Evolutionary conservation across 2,888 invertebrate species (phyloP).

Genomic region (Caenorhabditis sp.): DNA sequence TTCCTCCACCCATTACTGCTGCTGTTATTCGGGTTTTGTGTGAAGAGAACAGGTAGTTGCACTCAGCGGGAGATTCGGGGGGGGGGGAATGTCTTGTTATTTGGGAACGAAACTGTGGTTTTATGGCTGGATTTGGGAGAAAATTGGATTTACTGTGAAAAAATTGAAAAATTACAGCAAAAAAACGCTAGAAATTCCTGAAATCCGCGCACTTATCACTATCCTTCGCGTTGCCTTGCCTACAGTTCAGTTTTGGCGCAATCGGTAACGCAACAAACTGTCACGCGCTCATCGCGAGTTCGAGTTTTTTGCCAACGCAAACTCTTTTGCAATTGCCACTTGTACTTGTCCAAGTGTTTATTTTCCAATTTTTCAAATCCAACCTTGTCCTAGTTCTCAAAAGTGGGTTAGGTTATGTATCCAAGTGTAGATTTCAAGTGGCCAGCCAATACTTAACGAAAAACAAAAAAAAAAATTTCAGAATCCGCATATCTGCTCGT

Average conservation of each 20-base stretch:
- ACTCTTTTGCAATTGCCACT: background rate
- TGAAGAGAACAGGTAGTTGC: slow-evolving; percentile 3
- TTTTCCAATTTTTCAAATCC: background rate
- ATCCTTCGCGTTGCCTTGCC: no score
- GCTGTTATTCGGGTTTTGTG: slow-evolving; percentile 5
- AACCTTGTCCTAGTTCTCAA: background rate
- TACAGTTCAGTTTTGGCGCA: background rate
- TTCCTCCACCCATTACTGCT: slow-evolving; percentile 7
- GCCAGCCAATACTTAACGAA: background rate
- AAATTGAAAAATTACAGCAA: background rate
- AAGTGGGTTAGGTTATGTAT: background rate
- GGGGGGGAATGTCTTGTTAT: background rate
- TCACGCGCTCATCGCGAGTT: no score
- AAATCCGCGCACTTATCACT: no score
- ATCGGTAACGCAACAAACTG: background rate
- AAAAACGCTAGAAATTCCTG: background rate
- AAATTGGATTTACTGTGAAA: no score
- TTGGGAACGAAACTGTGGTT: background rate
- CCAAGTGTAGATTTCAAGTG: slow-evolving; percentile 1
- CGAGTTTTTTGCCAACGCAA: no score
- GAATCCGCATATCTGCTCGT: slow-evolving; percentile 64
- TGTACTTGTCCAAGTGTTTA: slow-evolving; percentile 4
- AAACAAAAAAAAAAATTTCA: slow-evolving; percentile 11
- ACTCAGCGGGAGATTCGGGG: background rate
- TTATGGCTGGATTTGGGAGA: background rate